phyloP scores from a whole-genome alignment of 2,113 vertebrate species.

The Gopherus flavomarginatus region DNA sequence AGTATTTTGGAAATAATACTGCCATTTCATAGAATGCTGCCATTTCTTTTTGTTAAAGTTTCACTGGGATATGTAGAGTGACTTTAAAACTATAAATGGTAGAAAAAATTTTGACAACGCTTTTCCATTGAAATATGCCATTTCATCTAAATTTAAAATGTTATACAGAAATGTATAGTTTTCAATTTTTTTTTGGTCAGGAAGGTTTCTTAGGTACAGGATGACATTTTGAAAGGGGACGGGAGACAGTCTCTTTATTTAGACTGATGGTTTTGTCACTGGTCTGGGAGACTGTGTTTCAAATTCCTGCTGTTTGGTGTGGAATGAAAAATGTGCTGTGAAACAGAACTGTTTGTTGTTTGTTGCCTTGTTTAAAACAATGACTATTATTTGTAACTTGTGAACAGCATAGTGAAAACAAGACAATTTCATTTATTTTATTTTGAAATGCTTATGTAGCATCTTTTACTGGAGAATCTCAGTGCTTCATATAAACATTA shows the following conservation, averaged over 20 bases:
- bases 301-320: neutral
- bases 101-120: neutral
- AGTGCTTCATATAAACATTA: neutral
- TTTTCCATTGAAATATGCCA: neutral
- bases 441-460: neutral
- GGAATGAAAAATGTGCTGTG: neutral
- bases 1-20: neutral
- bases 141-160: neutral
- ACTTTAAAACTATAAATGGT: neutral
- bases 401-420: neutral
- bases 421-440: neutral
- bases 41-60: neutral
- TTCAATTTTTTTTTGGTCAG: neutral
- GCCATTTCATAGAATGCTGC: neutral
- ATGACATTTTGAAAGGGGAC: neutral
- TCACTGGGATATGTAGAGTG: neutral
- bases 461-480: neutral
- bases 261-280: neutral
- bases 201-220: neutral
- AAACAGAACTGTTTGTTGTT: neutral
- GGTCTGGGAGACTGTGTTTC: neutral
- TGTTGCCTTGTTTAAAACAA: neutral
- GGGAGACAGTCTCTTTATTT: neutral
- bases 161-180: neutral
- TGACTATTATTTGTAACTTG: neutral